A percentile compares a stretch with the other conserved stretches of the same genome.
phyloP scores from a whole-genome alignment of 2,888 invertebrate genomes.

The Diarsia dahlii region DNA sequence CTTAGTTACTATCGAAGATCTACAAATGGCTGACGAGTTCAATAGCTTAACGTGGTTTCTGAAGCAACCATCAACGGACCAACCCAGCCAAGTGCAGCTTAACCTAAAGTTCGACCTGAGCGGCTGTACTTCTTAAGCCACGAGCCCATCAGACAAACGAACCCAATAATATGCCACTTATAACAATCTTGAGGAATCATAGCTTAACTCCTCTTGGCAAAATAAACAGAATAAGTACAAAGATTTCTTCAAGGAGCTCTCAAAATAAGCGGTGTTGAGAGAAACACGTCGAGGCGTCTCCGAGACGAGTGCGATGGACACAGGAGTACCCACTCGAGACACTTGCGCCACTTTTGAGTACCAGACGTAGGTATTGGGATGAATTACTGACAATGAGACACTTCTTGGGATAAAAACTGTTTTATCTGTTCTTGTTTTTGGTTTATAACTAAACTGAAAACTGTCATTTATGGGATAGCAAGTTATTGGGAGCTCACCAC shows the following conservation, averaged over 20 bases:
- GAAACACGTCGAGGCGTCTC: conserved; percentile 35
- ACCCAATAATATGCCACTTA: not conserved
- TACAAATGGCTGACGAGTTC: too few species aligned
- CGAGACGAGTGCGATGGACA: conserved; percentile 53
- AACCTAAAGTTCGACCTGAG: too few species aligned
- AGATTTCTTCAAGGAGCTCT: conserved; percentile 33
- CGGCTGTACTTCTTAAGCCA: too few species aligned
- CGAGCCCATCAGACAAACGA: not conserved
- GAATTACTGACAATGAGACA: conserved; percentile 25
- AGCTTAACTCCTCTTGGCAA: conserved; percentile 1
- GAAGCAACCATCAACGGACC: too few species aligned
- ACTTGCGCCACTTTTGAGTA: conserved; percentile 42
- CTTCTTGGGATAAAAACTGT: too few species aligned
- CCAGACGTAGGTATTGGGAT: conserved; percentile 17
- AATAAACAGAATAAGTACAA: conserved; percentile 23
- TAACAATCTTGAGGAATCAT: not conserved
- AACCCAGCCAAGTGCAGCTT: too few species aligned
- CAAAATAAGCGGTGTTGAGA: conserved; percentile 40
- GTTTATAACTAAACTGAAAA: too few species aligned
- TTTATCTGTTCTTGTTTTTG: too few species aligned
- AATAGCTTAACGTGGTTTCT: too few species aligned
- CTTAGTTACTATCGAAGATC: too few species aligned
- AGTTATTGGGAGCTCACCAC: too few species aligned
- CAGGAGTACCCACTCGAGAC: conserved; percentile 54
- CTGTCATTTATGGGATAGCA: too few species aligned